Conservation (phyloP, 2,113 vertebrate genomes). For the Oreochromis aureus region DNA sequence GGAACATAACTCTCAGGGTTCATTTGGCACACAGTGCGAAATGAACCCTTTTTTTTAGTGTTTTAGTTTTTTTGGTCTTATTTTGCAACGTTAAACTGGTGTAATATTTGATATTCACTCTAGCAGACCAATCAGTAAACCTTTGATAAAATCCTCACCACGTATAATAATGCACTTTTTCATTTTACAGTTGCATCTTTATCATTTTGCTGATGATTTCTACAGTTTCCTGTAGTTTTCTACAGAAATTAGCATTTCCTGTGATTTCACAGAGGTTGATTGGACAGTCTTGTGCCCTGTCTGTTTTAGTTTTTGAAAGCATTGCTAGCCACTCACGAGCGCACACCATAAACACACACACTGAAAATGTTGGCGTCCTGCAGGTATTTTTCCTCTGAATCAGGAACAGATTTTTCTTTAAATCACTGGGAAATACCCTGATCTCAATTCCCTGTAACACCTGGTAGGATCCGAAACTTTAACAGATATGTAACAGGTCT, state of each 20-base stretch:
- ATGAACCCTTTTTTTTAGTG: not conserved
- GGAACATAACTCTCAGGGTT: not conserved
- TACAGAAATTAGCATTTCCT: not conserved
- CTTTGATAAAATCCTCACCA: not conserved
- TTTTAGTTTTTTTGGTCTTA: not conserved
- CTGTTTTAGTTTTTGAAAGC: not conserved
- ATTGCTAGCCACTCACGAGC: not conserved
- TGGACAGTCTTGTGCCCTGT: not conserved
- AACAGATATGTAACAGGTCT: not conserved
- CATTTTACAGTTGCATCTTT: not conserved
- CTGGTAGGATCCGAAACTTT: not conserved
- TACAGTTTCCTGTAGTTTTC: not conserved
- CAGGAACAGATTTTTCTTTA: not conserved
- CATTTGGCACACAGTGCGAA: not conserved
- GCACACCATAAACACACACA: not conserved
- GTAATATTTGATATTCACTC: not conserved
- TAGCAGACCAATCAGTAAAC: not conserved
- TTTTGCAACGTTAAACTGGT: not conserved
- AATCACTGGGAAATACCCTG: not conserved
- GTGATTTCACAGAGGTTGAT: not conserved
- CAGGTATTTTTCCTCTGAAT: not conserved
- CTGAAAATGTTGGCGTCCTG: not conserved
- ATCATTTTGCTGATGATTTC: not conserved
- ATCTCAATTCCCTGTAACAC: not conserved
- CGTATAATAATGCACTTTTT: not conserved